A percentile compares a stretch with the other conserved stretches of the same genome.
Conservation (phyloP, 2,113 vertebrate genomes). For the Psilopogon haemacephalus region DNA sequence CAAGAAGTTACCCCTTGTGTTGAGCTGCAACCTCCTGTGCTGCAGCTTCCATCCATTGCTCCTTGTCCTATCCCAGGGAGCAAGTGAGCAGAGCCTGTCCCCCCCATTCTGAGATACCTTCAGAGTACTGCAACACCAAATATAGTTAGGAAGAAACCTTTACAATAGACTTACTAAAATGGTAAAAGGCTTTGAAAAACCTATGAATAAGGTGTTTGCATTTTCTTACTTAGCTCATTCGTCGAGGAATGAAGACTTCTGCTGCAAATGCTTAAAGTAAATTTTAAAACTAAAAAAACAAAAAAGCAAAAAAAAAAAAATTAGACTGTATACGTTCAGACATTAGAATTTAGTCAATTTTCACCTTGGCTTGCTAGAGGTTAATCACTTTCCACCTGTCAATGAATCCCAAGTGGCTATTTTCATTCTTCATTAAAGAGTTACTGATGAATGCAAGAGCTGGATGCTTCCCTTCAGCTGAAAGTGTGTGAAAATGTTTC, state of each 20-base stretch:
- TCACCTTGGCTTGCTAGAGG: background rate
- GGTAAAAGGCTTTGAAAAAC: background rate
- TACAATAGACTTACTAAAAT: background rate
- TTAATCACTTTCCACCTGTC: slow-evolving; percentile 39
- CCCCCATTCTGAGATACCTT: background rate
- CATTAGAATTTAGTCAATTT: background rate
- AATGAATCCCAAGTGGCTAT: slow-evolving; percentile 41
- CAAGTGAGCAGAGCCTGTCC: no score
- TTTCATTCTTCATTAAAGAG: slow-evolving; percentile 38
- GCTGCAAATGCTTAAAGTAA: background rate
- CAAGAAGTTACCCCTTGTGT: no score
- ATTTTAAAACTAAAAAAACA: background rate
- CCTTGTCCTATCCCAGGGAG: no score
- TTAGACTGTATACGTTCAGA: background rate
- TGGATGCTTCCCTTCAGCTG: background rate
- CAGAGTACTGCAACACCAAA: slow-evolving; percentile 32
- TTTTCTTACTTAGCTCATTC: background rate
- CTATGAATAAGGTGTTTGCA: background rate
- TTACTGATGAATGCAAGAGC: slow-evolving; percentile 24
- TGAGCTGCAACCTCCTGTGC: no score
- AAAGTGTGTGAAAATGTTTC: background rate
- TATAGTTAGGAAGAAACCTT: slow-evolving; percentile 28
- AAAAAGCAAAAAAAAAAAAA: background rate
- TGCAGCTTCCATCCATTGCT: no score
- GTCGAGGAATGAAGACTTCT: background rate